phyloP scores from a whole-genome alignment of 2,888 invertebrate genomes.

The Ommatoiulus sabulosus region DNA sequence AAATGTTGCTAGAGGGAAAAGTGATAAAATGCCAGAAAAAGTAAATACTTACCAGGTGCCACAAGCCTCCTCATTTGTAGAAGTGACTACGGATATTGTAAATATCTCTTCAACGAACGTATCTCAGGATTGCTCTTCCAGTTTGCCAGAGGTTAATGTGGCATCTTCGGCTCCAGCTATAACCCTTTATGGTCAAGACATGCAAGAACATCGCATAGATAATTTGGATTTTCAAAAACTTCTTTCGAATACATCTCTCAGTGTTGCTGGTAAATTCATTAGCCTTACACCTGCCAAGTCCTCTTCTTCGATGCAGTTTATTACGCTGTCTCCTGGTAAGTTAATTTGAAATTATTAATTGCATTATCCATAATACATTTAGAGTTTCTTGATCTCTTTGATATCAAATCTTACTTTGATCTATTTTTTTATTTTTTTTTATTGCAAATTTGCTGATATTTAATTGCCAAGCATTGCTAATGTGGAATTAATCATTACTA shows the following conservation, averaged over 20 bases:
- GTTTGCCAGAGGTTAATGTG: neutral
- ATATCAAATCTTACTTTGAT: no score
- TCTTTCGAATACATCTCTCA: neutral
- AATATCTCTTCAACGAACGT: neutral
- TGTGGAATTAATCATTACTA: no score
- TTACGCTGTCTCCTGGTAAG: constrained; percentile 15
- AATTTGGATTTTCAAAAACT: neutral
- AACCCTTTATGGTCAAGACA: neutral
- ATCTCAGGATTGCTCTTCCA: neutral
- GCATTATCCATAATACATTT: no score
- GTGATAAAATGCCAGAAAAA: neutral
- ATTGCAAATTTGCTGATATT: no score
- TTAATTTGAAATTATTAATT: no score
- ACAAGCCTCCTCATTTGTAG: neutral
- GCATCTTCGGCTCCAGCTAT: neutral
- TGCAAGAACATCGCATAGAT: neutral
- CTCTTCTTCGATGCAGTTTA: neutral
- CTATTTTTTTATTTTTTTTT: no score
- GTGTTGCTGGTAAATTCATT: neutral
- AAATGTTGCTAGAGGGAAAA: neutral
- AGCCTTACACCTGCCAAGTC: neutral
- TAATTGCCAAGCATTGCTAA: no score
- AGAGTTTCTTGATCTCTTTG: no score
- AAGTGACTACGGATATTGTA: neutral
- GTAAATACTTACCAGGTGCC: neutral